Evolutionary conservation across 1,140 invertebrate genomes (phyloP), one percentile per base, ranked within the genome.

Genomic region (Drosophila seguyi): DNA sequence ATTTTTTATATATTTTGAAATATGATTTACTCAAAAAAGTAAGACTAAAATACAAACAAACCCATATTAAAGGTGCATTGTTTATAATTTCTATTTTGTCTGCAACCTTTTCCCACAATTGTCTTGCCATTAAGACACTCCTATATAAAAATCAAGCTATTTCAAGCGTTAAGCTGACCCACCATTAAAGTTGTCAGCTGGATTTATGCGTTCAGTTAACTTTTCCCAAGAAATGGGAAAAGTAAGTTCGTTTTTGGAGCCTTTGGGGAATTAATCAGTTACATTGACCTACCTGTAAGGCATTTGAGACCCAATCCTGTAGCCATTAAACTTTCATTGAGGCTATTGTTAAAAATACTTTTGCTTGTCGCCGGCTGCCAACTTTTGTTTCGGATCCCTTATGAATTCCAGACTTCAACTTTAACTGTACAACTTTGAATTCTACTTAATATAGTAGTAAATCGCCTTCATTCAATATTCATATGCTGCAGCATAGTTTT

Each of bases 401-500:
- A 18, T 29, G 60, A 6, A 41, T 36, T 44, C 4, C 52, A 14
- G 10, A 25, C 20, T 22, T 27, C 11, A 27, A 34, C 11, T 52
- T 68, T 42, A 39, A 58, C 22, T n/a, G n/a, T n/a, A n/a, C n/a
- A n/a, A n/a, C n/a, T n/a, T n/a, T n/a, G n/a, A n/a, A n/a, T n/a
- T n/a, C n/a, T n/a, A n/a, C n/a, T n/a, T n/a, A n/a, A n/a, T 14
- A 8, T 2, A 47, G 14, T 16, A 29, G n/a, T 13, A 18, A 45
- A 67, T 42, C 29, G 13, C 16, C 14, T 25, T 22, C 53, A 71
- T 80, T 55, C 31, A 80, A 80, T 80, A 79, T 79, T 79, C 61
- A 79, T 79, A 44, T 53, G 45, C 52, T 68, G 77, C 77, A 74
- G 77, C 77, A 81, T 75, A 71, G 62, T 62, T 81, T 63, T 50